Evolutionary conservation across 2,113 vertebrate species (phyloP).

Genomic region (Microcebus griseorufus): DNA sequence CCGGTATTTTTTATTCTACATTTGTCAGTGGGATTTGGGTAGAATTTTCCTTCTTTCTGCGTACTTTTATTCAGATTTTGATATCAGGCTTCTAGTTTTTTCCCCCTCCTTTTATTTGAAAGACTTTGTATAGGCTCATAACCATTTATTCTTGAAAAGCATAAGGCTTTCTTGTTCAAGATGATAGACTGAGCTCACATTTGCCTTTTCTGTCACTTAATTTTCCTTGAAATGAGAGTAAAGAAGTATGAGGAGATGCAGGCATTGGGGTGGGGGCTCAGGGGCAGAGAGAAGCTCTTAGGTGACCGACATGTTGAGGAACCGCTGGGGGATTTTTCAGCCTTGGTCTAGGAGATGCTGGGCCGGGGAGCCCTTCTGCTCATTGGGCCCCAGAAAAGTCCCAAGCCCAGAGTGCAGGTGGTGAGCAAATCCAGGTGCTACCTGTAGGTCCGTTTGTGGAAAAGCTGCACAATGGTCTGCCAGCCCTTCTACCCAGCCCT

Average conservation of each 20-base stretch:
- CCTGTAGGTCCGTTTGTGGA: too few relatives aligned
- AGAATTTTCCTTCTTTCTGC: not conserved
- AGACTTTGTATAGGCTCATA: too few relatives aligned
- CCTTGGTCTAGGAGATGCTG: not conserved
- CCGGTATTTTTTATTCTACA: not conserved
- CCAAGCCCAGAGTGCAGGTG: not conserved
- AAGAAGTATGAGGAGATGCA: not conserved
- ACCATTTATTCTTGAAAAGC: not conserved
- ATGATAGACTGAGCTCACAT: not conserved
- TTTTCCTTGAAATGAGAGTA: not conserved
- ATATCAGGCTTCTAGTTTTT: not conserved
- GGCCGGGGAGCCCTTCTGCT: not conserved
- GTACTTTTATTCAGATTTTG: not conserved
- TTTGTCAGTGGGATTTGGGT: not conserved
- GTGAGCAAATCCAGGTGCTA: not conserved
- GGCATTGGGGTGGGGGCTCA: fast-evolving
- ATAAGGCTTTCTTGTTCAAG: not conserved
- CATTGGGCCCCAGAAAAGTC: too few relatives aligned
- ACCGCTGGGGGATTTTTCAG: not conserved
- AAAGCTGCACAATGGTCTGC: not conserved
- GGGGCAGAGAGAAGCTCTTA: not conserved
- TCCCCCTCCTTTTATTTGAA: too few relatives aligned
- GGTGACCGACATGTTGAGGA: not conserved
- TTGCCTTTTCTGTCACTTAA: not conserved
- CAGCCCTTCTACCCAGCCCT: not conserved